Evolutionary conservation across 2,888 invertebrate genomes (phyloP).

Genomic region (Rotaria socialis): DNA sequence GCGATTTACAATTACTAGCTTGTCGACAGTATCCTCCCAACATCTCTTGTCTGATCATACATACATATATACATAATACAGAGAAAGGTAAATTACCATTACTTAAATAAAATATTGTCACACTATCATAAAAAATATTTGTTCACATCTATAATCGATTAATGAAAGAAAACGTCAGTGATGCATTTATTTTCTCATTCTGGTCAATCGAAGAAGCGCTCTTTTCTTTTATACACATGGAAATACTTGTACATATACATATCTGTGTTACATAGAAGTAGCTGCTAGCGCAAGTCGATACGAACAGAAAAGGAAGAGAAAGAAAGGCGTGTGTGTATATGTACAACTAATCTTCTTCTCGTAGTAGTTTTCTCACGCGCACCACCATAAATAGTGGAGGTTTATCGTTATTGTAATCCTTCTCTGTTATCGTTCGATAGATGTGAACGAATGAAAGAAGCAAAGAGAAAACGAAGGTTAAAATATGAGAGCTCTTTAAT

Average conservation of each 20-base stretch:
- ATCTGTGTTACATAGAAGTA: neutral
- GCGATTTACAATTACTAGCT: neutral
- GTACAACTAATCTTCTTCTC: constrained; percentile 23
- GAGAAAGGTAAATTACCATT: neutral
- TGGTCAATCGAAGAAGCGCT: neutral
- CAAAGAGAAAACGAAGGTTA: neutral
- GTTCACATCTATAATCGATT: neutral
- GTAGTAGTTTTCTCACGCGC: neutral
- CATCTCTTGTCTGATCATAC: neutral
- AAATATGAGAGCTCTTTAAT: constrained; percentile 11
- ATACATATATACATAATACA: neutral
- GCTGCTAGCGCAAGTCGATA: neutral
- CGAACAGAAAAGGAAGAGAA: neutral
- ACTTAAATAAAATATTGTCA: neutral
- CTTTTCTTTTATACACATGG: neutral
- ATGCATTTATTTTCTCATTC: neutral
- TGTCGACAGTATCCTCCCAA: constrained; percentile 18
- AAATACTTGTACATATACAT: constrained; percentile 5
- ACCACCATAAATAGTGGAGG: neutral
- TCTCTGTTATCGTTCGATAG: neutral
- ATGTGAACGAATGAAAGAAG: constrained; percentile 3
- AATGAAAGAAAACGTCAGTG: neutral
- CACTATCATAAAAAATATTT: neutral
- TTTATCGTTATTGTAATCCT: neutral
- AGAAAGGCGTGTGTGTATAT: neutral